Base-by-base conservation (phyloP, 2,797 vertebrate species). In the Brachyrhaphis roseni region DNA sequence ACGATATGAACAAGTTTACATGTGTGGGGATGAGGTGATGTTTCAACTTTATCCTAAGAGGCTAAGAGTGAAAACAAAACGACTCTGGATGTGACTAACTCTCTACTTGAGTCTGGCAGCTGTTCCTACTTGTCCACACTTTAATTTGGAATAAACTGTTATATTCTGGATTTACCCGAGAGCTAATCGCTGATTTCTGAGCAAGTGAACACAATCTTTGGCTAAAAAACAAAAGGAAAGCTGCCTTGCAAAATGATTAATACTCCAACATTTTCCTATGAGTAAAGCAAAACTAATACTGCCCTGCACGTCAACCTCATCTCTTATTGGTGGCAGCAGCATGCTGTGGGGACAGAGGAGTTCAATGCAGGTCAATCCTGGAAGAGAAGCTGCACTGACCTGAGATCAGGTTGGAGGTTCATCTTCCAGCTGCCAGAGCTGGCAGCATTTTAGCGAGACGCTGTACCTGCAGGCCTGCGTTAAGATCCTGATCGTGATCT, bases 21-120 rank as follows among this genome's bases (percentile, higher is more conserved):
- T 15, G 43, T 55, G 55, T 12, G 76, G 75, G 36, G 70, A 28
- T 28, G 15, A 75, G 49, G 75, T 49, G 75, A 76, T 62, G 79
- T 4, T 74, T 75, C 59, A 62, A 83, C 80, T 34, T 41, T 55
- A 82, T 62, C 72, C 84, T 82, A 93, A 93, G 92, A 92, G n/a
- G n/a, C 90, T 90, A 85, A 85, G 82, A 77, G 87, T 85, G 74
- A 85, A 7, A 18, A 82, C 45, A 75, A 79, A 84, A 84, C 51
- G 34, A 68, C 66, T 10, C 49, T 10, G 53, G 26, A 82, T 8
- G 3, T n/a, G 7, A 53, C 12, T 47, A 53, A 64, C 55, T 46
- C 39, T 51, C 34, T 68, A 36, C 8, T 5, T 26, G n/a, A 26
- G 36, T 74, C 41, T 70, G 74, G 26, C 78, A 76, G 76, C 84